A percentile compares a stretch with the other conserved stretches of the same genome.
Evolutionary conservation across 2,888 invertebrate species (phyloP).

Genomic region (Agelastica alni): DNA sequence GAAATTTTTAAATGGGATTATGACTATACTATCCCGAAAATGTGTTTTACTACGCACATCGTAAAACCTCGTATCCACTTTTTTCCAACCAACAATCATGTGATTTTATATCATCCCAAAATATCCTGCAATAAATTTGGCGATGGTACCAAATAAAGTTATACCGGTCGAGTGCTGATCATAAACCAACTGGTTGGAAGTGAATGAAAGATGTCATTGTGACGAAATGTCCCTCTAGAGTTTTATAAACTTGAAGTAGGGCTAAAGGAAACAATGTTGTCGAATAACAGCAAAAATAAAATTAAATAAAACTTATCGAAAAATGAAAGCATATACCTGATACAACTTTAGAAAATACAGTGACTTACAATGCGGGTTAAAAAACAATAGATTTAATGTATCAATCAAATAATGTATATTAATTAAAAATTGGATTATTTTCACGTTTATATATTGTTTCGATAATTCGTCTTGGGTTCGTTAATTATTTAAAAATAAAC

Average conservation of each 20-base stretch:
- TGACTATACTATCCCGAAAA: background rate
- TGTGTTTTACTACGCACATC: constrained; percentile 7
- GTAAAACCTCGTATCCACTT: constrained; percentile 23
- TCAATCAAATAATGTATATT: no score
- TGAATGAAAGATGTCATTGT: constrained; percentile 32
- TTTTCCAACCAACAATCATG: constrained; percentile 5
- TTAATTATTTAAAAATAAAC: no score
- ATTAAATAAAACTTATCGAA: background rate
- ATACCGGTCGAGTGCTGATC: constrained; percentile 35
- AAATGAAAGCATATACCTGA: no score
- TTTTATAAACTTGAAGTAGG: constrained; percentile 22
- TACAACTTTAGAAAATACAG: no score
- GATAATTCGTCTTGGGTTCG: no score
- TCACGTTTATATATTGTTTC: no score
- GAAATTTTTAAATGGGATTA: no score
- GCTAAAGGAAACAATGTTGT: no score
- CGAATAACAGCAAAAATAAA: background rate
- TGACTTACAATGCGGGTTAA: no score
- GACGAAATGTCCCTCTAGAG: constrained; percentile 22
- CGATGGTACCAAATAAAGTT: constrained; percentile 28
- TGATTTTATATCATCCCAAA: constrained; percentile 1
- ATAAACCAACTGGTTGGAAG: constrained; percentile 35
- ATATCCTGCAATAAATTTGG: constrained; percentile 28
- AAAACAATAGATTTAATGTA: no score
- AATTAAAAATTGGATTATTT: no score